These are phyloP conservation scores for Melanargia galathea DNA, from an alignment of 2,888 invertebrate genomes.

Conservation along the genomic window DNA sequence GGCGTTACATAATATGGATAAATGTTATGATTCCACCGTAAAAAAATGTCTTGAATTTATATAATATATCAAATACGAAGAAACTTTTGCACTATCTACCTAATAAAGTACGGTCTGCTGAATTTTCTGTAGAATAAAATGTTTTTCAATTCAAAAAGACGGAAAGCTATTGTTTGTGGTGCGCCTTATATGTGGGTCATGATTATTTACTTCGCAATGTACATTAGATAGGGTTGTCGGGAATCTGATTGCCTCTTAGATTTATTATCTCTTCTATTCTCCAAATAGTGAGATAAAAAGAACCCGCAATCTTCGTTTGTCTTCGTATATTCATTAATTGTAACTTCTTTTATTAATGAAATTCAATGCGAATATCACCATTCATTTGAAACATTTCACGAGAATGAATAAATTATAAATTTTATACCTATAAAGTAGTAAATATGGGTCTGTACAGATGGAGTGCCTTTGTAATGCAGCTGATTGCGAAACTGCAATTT, in stretches of 20 bases:
- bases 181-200: constrained; percentile 29
- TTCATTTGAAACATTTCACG: neutral
- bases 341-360: neutral
- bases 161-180: constrained; percentile 22
- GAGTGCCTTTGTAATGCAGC: too few relatives aligned
- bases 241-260: neutral
- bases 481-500: too few relatives aligned
- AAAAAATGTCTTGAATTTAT: too few relatives aligned
- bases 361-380: neutral
- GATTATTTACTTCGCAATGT: constrained; percentile 22
- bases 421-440: neutral
- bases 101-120: neutral
- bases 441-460: neutral
- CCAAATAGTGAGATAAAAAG: neutral
- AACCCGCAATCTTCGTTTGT: neutral
- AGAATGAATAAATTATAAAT: too few relatives aligned
- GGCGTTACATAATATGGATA: too few relatives aligned
- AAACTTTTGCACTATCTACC: too few relatives aligned
- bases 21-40: too few relatives aligned
- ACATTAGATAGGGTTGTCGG: constrained; percentile 14
- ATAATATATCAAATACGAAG: too few relatives aligned
- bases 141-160: constrained; percentile 12
- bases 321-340: neutral
- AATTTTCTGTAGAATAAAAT: neutral
- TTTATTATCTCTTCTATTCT: neutral